Evolutionary conservation across 2,797 vertebrate species (phyloP).

Genomic region (Netta rufina): DNA sequence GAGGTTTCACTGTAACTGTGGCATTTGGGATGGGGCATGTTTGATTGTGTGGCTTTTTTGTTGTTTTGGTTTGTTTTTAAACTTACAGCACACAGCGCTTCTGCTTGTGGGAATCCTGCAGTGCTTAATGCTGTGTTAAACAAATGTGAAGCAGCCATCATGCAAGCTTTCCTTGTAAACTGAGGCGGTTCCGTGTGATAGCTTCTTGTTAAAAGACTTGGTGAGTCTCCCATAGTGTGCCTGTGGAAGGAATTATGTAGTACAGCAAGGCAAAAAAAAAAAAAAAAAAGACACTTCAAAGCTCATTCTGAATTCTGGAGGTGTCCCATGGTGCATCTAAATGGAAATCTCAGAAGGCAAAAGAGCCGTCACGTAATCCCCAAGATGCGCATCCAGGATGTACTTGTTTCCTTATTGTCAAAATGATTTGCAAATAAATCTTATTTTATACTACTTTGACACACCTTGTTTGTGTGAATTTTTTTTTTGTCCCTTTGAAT

Average conservation of each 20-base stretch:
- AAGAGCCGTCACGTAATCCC: neutral
- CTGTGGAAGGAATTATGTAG: conserved; percentile 17
- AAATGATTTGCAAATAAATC: conserved; percentile 67
- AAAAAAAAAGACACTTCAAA: neutral
- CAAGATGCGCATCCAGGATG: conserved; percentile 16
- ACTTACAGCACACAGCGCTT: neutral
- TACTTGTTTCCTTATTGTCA: conserved; percentile 40
- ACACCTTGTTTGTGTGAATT: neutral
- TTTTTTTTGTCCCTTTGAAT: neutral
- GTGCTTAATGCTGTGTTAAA: neutral
- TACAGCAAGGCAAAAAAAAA: conserved; percentile 27
- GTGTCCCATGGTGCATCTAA: neutral
- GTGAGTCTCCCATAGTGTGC: neutral
- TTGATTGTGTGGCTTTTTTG: neutral
- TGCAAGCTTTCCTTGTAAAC: conserved; percentile 3
- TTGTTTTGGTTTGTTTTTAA: neutral
- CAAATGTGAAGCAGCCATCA: neutral
- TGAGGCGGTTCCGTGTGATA: neutral
- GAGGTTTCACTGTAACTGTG: neutral
- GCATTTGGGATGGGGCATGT: neutral
- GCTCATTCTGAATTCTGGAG: conserved; percentile 3
- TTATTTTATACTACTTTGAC: conserved; percentile 59
- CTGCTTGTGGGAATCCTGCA: neutral
- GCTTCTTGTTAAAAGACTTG: neutral
- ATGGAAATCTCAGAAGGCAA: neutral